Evolutionary conservation across 2,888 invertebrate species (phyloP).

Genomic region (Zygothrica quintamaculata): DNA sequence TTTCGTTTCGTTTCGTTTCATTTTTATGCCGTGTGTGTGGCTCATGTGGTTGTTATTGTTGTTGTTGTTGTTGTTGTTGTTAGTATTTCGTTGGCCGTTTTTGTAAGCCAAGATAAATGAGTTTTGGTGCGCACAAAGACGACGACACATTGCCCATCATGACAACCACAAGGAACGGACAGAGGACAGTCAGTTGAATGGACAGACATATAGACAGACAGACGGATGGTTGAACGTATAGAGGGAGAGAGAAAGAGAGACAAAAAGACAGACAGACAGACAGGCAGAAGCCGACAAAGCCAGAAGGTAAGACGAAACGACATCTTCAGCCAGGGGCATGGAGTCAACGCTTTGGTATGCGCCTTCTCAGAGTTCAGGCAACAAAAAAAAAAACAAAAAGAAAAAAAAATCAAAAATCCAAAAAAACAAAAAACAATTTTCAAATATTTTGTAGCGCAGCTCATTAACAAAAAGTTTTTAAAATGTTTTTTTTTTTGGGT

Average conservation of each 20-base stretch:
- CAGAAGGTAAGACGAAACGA: conserved; percentile 72
- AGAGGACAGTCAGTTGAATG: conserved; percentile 8
- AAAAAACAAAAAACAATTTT: conserved; percentile 2
- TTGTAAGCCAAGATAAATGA: conserved; percentile 80
- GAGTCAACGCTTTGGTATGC: conserved; percentile 78
- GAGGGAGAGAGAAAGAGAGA: conserved; percentile 8
- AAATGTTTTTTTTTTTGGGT: background rate
- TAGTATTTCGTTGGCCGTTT: conserved; percentile 43
- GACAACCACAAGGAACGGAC: conserved; percentile 43
- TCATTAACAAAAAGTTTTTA: conserved; percentile 41
- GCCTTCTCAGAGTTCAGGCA: conserved; percentile 17
- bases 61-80: conserved; percentile 16
- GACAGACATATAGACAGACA: conserved; percentile 1
- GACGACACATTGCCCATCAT: conserved; percentile 75
- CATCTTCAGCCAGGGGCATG: conserved; percentile 66
- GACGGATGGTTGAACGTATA: conserved; percentile 12
- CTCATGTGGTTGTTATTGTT: conserved; percentile 10
- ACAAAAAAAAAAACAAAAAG: conserved; percentile 1
- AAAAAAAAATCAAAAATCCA: conserved; percentile 1
- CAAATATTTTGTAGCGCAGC: conserved; percentile 21
- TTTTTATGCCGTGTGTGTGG: conserved; percentile 62
- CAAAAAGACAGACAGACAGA: conserved; percentile 3
- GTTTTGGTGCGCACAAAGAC: conserved; percentile 80
- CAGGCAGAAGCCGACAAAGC: conserved; percentile 69
- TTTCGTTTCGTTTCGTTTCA: conserved; percentile 63